These are phyloP conservation scores for Lamellibrachia satsuma DNA, from an alignment of 2,888 invertebrate species.

Conservation along the genomic window DNA sequence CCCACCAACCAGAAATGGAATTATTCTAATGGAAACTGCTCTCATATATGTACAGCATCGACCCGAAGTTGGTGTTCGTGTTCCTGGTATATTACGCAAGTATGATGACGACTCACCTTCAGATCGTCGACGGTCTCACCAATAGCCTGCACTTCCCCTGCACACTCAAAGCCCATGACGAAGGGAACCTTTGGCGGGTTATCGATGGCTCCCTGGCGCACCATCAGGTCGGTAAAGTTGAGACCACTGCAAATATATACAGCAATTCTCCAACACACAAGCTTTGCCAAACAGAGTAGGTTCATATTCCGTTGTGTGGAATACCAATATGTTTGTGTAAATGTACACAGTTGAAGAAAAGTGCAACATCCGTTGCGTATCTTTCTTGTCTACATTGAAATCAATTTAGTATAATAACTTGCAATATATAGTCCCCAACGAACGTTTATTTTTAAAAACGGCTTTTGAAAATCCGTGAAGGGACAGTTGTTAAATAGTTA, in stretches of 20 bases:
- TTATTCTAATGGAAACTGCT: no score
- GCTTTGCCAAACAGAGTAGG: neutral
- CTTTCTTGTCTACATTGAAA: no score
- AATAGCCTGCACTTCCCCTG: slow-evolving; percentile 70
- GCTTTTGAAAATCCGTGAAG: no score
- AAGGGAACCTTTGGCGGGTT: slow-evolving; percentile 89
- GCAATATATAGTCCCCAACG: no score
- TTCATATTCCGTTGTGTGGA: neutral
- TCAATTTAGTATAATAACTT: no score
- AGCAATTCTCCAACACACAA: neutral
- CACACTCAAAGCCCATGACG: slow-evolving; percentile 88
- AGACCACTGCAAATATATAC: slow-evolving; percentile 73
- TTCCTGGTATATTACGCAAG: neutral
- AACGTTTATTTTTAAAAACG: no score
- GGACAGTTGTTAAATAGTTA: no score
- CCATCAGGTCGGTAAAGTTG: slow-evolving; percentile 90
- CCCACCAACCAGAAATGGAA: no score
- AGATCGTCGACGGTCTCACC: slow-evolving; percentile 60
- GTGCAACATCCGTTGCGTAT: neutral
- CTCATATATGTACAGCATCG: no score
- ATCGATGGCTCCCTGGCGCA: slow-evolving; percentile 86
- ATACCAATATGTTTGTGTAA: neutral
- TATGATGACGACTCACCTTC: slow-evolving; percentile 48
- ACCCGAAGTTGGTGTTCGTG: no score
- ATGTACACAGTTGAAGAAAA: neutral